A percentile compares a stretch with the other conserved stretches of the same genome.
Conservation (phyloP, 2,797 vertebrate genomes). For the Epinephelus awoara region DNA sequence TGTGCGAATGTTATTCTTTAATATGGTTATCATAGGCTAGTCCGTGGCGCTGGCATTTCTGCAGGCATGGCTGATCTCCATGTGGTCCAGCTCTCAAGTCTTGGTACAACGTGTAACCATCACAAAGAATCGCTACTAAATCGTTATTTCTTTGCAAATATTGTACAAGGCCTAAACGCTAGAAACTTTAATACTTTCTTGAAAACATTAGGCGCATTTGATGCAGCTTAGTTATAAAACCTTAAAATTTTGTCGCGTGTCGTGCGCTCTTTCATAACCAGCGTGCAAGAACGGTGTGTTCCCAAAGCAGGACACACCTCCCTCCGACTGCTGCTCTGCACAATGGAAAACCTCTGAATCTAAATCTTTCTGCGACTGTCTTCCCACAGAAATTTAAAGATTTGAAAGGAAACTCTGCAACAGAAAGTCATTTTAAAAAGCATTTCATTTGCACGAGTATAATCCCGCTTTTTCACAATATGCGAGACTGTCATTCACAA, state of each 20-base stretch:
- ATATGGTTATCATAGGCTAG: neutral
- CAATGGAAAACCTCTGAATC: neutral
- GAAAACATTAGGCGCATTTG: neutral
- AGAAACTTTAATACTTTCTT: rapidly evolving
- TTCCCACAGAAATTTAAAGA: rapidly evolving
- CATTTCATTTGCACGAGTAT: neutral
- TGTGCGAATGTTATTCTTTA: too few relatives aligned
- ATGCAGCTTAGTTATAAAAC: neutral
- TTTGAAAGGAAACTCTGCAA: neutral
- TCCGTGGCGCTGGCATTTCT: neutral
- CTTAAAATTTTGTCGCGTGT: neutral
- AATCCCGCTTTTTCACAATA: neutral
- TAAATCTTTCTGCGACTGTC: neutral
- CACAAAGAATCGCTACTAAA: neutral
- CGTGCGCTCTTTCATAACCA: slow-evolving; percentile 41
- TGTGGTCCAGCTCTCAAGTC: neutral
- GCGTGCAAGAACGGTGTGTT: slow-evolving; percentile 67
- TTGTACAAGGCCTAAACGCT: rapidly evolving
- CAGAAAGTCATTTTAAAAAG: neutral
- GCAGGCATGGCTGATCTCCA: neutral
- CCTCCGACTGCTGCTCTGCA: slow-evolving; percentile 21
- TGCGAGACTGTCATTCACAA: neutral
- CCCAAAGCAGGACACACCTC: slow-evolving; percentile 67
- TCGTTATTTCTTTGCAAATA: neutral
- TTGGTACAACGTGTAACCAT: slow-evolving; percentile 30